A percentile compares a stretch with the other conserved stretches of the same genome.
Conservation (phyloP, 2,888 invertebrate species). For the Lissonota sp. region DNA sequence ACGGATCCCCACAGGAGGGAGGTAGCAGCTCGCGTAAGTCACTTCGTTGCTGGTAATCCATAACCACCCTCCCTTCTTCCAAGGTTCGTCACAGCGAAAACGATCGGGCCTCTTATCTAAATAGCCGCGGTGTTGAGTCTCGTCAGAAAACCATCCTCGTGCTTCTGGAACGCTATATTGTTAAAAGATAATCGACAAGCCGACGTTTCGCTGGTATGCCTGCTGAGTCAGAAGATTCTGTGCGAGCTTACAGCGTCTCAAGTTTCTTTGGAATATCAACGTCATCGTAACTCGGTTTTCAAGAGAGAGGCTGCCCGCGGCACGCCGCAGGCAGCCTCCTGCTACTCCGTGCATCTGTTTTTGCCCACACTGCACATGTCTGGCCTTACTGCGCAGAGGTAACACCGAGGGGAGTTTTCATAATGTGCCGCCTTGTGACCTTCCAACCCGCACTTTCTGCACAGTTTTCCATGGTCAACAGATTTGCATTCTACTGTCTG, state of each 20-base stretch:
- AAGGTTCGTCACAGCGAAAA: background rate
- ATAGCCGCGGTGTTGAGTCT: constrained; percentile 20
- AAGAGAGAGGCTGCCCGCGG: no score
- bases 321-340: background rate
- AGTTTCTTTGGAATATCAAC: constrained; percentile 10
- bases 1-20: constrained; percentile 22
- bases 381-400: constrained; percentile 55
- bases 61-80: constrained; percentile 18
- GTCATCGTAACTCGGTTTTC: background rate
- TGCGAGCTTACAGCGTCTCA: constrained; percentile 2
- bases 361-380: constrained; percentile 2
- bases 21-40: constrained; percentile 51
- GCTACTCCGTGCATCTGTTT: constrained; percentile 9
- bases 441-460: background rate
- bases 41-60: constrained; percentile 20
- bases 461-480: background rate
- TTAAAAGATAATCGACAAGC: constrained; percentile 44
- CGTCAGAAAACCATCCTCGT: constrained; percentile 15
- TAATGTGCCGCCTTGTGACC: background rate
- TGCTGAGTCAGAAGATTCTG: constrained; percentile 2
- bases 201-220: constrained; percentile 9
- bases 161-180: constrained; percentile 23
- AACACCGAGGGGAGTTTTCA: constrained; percentile 2
- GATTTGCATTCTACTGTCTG: background rate
- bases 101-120: constrained; percentile 3